A percentile compares a stretch with the other conserved stretches of the same genome.
These are phyloP conservation scores for Marasmarcha lunaedactyla DNA, from an alignment of 2,888 invertebrate genomes.

Conservation along the genomic window DNA sequence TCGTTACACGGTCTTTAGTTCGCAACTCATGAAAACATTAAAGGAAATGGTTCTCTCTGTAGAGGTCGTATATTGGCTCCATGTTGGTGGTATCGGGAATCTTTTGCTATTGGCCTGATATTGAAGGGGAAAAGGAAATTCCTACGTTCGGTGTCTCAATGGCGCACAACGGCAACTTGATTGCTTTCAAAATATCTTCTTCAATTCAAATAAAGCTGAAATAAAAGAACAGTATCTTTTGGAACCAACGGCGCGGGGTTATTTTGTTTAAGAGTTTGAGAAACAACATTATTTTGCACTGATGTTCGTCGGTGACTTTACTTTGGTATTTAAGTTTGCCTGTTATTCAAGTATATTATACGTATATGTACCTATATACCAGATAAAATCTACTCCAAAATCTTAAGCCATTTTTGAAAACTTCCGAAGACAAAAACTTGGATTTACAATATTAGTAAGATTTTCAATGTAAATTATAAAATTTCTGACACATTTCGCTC, in stretches of 20 bases:
- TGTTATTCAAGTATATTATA: too few species aligned
- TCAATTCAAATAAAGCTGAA: conserved; percentile 1
- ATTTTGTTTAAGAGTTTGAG: too few species aligned
- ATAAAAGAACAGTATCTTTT: neutral
- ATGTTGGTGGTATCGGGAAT: conserved; percentile 48
- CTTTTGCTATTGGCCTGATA: conserved; percentile 54
- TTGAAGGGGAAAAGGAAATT: conserved; percentile 56
- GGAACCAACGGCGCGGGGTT: too few species aligned
- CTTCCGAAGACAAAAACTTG: too few species aligned
- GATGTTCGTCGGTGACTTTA: too few species aligned
- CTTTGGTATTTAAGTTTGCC: too few species aligned
- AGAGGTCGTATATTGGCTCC: conserved; percentile 47
- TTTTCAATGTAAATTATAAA: neutral
- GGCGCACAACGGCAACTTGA: conserved; percentile 35
- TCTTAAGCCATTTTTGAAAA: too few species aligned
- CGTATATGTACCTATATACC: too few species aligned
- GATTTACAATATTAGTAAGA: too few species aligned
- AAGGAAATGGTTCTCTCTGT: conserved; percentile 48
- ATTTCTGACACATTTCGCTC: conserved; percentile 7
- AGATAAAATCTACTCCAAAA: too few species aligned
- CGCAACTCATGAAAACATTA: conserved; percentile 60
- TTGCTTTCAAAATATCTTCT: conserved; percentile 39
- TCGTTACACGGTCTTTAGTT: conserved; percentile 61
- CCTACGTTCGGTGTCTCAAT: conserved; percentile 63
- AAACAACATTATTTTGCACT: too few species aligned